Evolutionary conservation across 2,797 vertebrate genomes (phyloP).

Genomic region (Monodelphis domestica): DNA sequence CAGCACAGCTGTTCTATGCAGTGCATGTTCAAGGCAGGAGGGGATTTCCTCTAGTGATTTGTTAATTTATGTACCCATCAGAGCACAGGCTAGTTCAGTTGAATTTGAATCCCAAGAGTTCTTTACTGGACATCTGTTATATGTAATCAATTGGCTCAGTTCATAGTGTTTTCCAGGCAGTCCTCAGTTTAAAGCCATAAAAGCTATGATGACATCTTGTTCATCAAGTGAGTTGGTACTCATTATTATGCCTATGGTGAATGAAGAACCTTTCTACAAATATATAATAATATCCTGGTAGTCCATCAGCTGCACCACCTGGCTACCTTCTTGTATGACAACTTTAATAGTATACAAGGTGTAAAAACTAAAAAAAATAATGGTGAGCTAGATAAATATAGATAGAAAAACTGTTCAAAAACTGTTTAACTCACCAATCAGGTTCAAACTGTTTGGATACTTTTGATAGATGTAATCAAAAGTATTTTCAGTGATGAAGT

Average conservation of each 20-base stretch:
- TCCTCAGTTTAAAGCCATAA: conserved; percentile 69
- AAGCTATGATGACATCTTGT: conserved; percentile 69
- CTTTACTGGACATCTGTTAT: conserved; percentile 71
- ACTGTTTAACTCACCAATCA: too few species aligned
- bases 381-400: too few species aligned
- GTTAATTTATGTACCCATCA: conserved; percentile 65
- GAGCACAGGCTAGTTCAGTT: conserved; percentile 41
- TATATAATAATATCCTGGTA: conserved; percentile 25
- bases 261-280: conserved; percentile 56
- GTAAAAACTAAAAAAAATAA: too few species aligned
- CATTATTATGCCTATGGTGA: conserved; percentile 32
- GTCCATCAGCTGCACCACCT: too few species aligned
- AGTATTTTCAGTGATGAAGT: too few species aligned
- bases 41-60: conserved; percentile 67
- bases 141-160: conserved; percentile 64
- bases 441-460: too few species aligned
- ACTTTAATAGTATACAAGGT: conserved; percentile 37
- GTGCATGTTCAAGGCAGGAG: conserved; percentile 46
- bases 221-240: conserved; percentile 43
- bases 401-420: too few species aligned
- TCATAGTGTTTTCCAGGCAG: conserved; percentile 68
- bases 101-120: conserved; percentile 58
- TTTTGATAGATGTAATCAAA: too few species aligned
- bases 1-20: conserved; percentile 65
- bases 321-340: conserved; percentile 3